Percentiles rank a stretch among this genome's conserved stretches.
Evolutionary conservation across 2,888 invertebrate species (phyloP).

Genomic region (Apodemia mormo): DNA sequence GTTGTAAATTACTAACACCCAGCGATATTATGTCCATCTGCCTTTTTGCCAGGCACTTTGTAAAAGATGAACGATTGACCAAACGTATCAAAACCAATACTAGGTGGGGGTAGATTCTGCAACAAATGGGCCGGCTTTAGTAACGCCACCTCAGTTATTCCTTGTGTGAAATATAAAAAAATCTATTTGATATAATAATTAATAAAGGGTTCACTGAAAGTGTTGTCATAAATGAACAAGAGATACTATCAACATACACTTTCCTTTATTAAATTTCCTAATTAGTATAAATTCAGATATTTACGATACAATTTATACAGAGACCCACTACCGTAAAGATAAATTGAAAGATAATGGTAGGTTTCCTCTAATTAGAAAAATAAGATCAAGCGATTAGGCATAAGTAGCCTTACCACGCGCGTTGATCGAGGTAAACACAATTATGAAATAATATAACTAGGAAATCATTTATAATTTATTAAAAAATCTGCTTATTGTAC

Average conservation of each 20-base stretch:
- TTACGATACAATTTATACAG: conserved; percentile 6
- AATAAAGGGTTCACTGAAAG: background rate
- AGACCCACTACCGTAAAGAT: conserved; percentile 12
- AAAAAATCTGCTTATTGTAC: no score
- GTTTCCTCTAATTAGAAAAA: conserved; percentile 14
- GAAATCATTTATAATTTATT: no score
- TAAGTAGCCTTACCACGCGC: conserved; percentile 1
- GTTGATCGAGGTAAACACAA: background rate
- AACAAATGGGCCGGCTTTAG: no score
- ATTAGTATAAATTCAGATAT: conserved; percentile 11
- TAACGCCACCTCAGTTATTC: no score
- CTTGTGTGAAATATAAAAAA: no score
- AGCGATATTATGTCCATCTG: no score
- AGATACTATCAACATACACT: conserved; percentile 6
- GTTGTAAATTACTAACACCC: no score
- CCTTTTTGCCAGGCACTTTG: no score
- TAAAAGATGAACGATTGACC: no score
- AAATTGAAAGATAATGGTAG: conserved; percentile 12
- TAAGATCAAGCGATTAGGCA: conserved; percentile 6
- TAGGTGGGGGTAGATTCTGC: no score
- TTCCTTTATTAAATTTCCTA: conserved; percentile 15
- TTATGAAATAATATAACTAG: background rate
- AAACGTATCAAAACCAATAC: no score
- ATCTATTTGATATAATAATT: no score
- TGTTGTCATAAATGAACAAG: background rate